Percentiles rank a stretch among this genome's conserved stretches.
Conservation (phyloP, 2,888 invertebrate species). For the Platerodrilus igneus region DNA sequence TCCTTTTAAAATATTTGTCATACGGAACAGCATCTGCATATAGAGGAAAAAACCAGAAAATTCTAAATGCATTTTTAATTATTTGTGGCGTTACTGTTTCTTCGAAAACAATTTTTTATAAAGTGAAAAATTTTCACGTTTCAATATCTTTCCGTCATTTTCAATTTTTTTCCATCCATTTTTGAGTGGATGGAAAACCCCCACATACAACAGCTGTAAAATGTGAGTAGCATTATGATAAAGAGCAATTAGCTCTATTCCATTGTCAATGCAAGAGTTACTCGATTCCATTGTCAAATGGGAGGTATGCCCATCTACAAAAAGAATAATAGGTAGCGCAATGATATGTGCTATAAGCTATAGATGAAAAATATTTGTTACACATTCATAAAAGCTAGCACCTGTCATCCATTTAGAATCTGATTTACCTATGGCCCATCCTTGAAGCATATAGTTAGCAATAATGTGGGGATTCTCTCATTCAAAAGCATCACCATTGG, state of each 20-base stretch:
- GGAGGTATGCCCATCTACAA: conserved; percentile 40
- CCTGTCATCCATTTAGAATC: conserved; percentile 47
- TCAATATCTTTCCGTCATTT: neutral
- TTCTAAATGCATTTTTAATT: neutral
- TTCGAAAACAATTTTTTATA: neutral
- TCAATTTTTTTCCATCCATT: conserved; percentile 2
- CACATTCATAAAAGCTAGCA: conserved; percentile 40
- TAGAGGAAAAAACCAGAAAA: neutral
- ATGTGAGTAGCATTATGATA: neutral
- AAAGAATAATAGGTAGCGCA: conserved; percentile 36
- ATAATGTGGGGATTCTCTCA: conserved; percentile 34
- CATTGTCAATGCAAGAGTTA: conserved; percentile 34
- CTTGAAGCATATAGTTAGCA: conserved; percentile 31
- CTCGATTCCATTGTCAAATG: conserved; percentile 38
- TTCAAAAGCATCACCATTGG: conserved; percentile 34
- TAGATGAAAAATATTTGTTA: conserved; percentile 39
- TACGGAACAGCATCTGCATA: neutral
- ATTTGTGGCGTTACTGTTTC: neutral
- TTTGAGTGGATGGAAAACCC: conserved; percentile 2
- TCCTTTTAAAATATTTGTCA: conserved; percentile 1
- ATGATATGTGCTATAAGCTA: conserved; percentile 29
- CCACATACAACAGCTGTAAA: neutral
- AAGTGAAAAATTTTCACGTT: neutral
- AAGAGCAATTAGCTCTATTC: neutral
- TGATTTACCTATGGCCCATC: conserved; percentile 42